A percentile compares a stretch with the other conserved stretches of the same genome.
Conservation (phyloP, 2,888 invertebrate genomes). For the Labia minor region DNA sequence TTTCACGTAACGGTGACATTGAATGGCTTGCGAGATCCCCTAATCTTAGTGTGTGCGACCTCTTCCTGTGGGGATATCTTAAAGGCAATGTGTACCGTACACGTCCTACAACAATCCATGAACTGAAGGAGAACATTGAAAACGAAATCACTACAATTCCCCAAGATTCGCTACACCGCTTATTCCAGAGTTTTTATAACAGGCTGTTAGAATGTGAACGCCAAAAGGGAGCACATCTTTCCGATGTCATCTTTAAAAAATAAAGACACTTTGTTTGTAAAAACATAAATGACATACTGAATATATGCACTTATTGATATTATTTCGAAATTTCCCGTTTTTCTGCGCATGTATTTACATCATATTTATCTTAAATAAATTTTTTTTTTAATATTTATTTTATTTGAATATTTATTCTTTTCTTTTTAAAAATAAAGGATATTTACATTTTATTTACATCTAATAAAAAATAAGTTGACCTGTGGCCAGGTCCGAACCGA, state of each 20-base stretch:
- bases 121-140: constrained; percentile 14
- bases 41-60: neutral
- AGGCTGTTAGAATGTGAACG: neutral
- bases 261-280: neutral
- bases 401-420: too few relatives aligned
- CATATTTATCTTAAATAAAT: too few relatives aligned
- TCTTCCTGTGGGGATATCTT: neutral
- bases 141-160: neutral
- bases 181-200: neutral
- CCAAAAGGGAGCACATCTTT: neutral
- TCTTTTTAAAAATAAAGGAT: too few relatives aligned
- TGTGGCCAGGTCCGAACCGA: too few relatives aligned
- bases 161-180: neutral
- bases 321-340: too few relatives aligned
- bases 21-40: constrained; percentile 13
- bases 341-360: too few relatives aligned
- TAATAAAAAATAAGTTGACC: too few relatives aligned
- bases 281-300: neutral
- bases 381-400: too few relatives aligned
- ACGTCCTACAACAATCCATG: neutral
- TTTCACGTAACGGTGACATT: constrained; percentile 13
- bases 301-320: neutral
- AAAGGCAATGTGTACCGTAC: constrained; percentile 14
- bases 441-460: too few relatives aligned
- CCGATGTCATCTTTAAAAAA: neutral